phyloP scores from a whole-genome alignment of 2,113 vertebrate species.

The Zosterops borbonicus region DNA sequence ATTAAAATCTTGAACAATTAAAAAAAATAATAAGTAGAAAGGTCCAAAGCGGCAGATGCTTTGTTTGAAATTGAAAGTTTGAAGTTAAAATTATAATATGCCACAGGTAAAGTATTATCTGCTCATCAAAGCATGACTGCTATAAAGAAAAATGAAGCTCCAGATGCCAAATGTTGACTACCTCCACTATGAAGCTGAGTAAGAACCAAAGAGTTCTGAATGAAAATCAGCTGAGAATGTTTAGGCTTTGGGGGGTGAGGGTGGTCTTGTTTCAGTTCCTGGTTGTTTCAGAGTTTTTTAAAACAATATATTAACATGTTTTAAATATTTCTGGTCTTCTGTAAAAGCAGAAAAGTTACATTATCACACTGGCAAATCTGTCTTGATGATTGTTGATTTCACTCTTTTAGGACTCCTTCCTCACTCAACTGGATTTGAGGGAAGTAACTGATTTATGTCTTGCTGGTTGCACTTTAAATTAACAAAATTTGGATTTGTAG shows the following conservation, averaged over 20 bases:
- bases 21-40: not conserved
- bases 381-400: not conserved
- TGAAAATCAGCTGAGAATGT: not conserved
- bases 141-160: constrained; percentile 4
- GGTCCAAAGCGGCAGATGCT: not conserved
- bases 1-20: not conserved
- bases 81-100: not conserved
- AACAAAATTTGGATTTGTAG: not conserved
- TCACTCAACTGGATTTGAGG: not conserved
- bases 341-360: not conserved
- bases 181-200: not conserved
- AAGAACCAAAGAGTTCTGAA: not conserved
- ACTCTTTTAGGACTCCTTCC: not conserved
- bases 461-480: not conserved
- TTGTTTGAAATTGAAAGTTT: constrained; percentile 12
- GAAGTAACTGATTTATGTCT: not conserved
- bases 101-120: constrained; percentile 49
- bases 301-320: not conserved
- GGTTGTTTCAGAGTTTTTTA: not conserved
- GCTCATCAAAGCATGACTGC: constrained; percentile 42
- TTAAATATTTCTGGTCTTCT: not conserved
- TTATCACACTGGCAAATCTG: not conserved
- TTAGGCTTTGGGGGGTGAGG: not conserved
- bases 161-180: constrained; percentile 9
- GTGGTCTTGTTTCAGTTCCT: not conserved